phyloP scores from a whole-genome alignment of 2,888 invertebrate genomes.

The Tenthredo notha region DNA sequence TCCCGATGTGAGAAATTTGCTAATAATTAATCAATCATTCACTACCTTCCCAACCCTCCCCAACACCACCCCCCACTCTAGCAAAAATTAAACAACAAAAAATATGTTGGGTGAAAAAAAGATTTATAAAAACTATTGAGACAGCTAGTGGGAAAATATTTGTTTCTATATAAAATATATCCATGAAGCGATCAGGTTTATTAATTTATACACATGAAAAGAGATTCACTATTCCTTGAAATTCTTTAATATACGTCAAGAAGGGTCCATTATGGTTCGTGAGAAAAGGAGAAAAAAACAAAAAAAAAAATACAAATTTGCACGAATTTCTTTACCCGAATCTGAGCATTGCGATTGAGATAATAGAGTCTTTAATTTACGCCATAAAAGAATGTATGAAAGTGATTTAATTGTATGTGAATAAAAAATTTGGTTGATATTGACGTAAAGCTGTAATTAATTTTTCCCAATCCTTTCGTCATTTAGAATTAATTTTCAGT shows the following conservation, averaged over 20 bases:
- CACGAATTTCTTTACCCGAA: not conserved
- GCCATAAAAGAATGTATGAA: conserved; percentile 43
- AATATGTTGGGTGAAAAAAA: not conserved
- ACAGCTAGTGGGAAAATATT: not conserved
- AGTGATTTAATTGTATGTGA: conserved; percentile 52
- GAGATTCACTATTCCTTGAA: not conserved
- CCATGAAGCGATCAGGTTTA: too few relatives aligned
- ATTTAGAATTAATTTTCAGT: not conserved
- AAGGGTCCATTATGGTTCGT: conserved; percentile 7
- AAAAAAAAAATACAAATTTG: not conserved
- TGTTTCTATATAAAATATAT: not conserved
- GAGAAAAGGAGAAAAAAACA: not conserved
- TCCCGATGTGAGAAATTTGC: not conserved
- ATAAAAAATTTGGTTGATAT: conserved; percentile 54
- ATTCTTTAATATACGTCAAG: not conserved
- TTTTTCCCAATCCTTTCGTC: not conserved
- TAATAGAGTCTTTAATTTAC: not conserved
- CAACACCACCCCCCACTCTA: too few relatives aligned
- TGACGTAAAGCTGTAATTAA: not conserved
- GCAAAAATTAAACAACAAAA: not conserved
- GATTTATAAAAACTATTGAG: not conserved
- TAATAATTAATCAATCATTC: not conserved
- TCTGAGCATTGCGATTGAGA: not conserved
- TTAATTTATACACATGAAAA: not conserved
- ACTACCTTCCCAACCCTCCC: not conserved